Base-by-base conservation (phyloP, 2,888 invertebrate species). In the Napeogenes sylphis region DNA sequence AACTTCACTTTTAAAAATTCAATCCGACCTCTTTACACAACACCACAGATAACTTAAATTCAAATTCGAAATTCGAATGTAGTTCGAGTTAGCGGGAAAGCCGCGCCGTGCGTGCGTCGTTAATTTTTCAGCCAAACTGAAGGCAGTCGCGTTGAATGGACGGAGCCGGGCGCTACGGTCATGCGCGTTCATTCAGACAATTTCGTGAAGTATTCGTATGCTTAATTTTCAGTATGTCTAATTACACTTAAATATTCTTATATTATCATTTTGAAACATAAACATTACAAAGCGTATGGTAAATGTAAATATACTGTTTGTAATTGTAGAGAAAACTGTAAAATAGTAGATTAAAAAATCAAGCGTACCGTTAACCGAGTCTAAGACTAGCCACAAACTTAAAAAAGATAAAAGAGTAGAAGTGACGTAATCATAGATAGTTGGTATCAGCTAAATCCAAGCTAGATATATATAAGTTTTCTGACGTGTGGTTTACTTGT, bases 81-180 rank as follows among this genome's bases (percentile, higher is more conserved):
- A 61, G 66, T 66, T 61, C 47, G 63, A 58, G 45, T 59, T 76
- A 81, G 83, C 84, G 82, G 80, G 76, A 78, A 79, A 78, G 65
- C 75, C 79, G 74, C 70, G 71, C 73, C 78, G 79, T 74, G 82
- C 89, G 88, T 80, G 83, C 84, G 82, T 74, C 75, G 82, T 70
- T 75, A 77, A 75, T 77, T 78, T 83, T 85, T 80, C 82, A 83
- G 82, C 68, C 77, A 78, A 77, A 88, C 88, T 89, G 87, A 80
- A 85, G 83, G 78, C 80, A 74, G 83, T 74, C 75, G 76, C 75
- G 76, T 71, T 85, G 81, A 85, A 85, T 85, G 85, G 76, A 78
- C 71, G 74, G 60, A 67, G 70, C 68, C 71, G 70, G 68, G 70
- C 68, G 74, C 69, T 65, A 74, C 83, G 83, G 75, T 82, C 87